These are phyloP conservation scores for Nanorana parkeri DNA, from an alignment of 2,113 vertebrate species.

Conservation along the genomic window DNA sequence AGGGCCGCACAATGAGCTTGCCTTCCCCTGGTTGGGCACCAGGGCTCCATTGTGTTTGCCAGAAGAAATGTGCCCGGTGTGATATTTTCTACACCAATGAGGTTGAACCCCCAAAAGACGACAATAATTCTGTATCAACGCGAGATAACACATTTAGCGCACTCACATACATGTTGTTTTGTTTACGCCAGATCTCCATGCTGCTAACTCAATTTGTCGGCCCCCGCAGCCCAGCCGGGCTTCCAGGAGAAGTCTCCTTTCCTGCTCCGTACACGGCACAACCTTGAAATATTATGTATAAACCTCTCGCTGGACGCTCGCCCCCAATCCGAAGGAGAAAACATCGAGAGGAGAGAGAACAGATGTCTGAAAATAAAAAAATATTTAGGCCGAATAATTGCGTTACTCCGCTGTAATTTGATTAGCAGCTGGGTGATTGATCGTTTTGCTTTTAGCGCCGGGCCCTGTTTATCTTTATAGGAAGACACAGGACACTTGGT, in stretches of 20 bases:
- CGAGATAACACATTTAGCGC: too few species aligned
- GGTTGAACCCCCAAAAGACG: too few species aligned
- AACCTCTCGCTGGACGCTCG: slow-evolving; percentile 17
- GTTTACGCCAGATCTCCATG: slow-evolving; percentile 9
- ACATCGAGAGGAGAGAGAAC: slow-evolving; percentile 58
- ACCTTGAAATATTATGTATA: background rate
- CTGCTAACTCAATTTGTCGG: slow-evolving; percentile 54
- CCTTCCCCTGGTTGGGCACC: too few species aligned
- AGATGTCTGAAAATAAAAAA: slow-evolving; percentile 71
- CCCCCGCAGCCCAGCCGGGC: slow-evolving; percentile 26
- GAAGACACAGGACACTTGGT: too few species aligned
- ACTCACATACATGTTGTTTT: slow-evolving; percentile 28
- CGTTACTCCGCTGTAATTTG: slow-evolving; percentile 61
- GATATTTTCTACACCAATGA: too few species aligned
- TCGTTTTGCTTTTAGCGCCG: slow-evolving; percentile 49
- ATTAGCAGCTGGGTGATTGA: slow-evolving; percentile 57
- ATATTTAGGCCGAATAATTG: slow-evolving; percentile 66
- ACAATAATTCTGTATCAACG: too few species aligned
- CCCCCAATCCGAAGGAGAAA: slow-evolving; percentile 5
- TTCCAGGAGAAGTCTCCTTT: background rate
- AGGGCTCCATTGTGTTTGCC: too few species aligned
- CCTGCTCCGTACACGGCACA: slow-evolving; percentile 15
- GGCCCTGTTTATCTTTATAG: slow-evolving; percentile 47
- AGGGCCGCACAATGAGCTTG: too few species aligned
- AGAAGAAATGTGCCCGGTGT: too few species aligned